Base-by-base conservation (phyloP, 2,888 invertebrate species). In the Anaspis maculata region DNA sequence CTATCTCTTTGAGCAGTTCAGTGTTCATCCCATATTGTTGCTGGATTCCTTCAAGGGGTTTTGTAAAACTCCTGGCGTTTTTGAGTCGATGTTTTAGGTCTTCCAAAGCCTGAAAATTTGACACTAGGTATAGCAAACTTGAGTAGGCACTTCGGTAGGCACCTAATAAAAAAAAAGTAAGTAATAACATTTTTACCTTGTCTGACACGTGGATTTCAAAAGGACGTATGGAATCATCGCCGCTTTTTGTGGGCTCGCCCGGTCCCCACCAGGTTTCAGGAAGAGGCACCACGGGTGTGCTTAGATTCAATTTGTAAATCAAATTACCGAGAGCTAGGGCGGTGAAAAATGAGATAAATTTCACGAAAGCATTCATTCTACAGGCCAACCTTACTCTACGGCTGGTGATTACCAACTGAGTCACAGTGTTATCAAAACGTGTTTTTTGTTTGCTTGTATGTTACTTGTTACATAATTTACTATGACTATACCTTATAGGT, bases 1-100 rank as follows among this genome's bases (percentile, higher is more conserved):
- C 58, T 9, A 90, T 68, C 40, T 72, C 70, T 6, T 71, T 66
- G 3, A 89, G 60, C 41, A 77, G 77, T 19, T 76, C 67, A 0
- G 79, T 66, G 52, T 86, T 83, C 57, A 90, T 78, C 2, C 92
- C 92, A 51, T 89, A 89, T 34, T 77, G 73, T 62, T 87, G 89
- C 5, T 73, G 76, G 0, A 70, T 62, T 30, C 72, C 73, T 59
- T 83, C 78, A 25, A 83, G 53, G 0, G 84, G 79, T 3, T 54
- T 51, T 2, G 48, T 46, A 11, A 57, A 44, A 6, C 42, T 27
- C 12, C 54, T 47, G 3, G 66, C 58, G 31, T 67, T 69, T 2
- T 70, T 61, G 1, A 83, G 63, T 5, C 79, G 66, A 13, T 66
- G 61, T 39, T 64, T 63, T 2, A 79, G 54, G 43, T 76, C 74